Evolutionary conservation across 2,113 vertebrate genomes (phyloP).

Genomic region (Macroglossus sobrinus): DNA sequence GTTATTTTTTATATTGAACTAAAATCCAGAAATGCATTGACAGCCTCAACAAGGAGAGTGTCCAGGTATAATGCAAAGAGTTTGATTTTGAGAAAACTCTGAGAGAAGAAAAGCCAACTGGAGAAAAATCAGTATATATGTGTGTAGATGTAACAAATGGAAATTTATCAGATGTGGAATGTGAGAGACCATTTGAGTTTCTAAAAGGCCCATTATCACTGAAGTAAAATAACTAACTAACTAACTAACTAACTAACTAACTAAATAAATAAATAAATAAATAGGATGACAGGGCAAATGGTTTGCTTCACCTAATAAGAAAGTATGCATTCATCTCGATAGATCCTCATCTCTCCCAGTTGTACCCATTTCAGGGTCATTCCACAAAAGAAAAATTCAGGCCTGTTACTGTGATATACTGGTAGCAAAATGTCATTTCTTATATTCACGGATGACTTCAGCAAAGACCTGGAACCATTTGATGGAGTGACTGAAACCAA

Average conservation of each 20-base stretch:
- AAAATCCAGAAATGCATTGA: background rate
- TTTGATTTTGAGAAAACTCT: constrained; percentile 35
- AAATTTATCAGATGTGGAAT: constrained; percentile 51
- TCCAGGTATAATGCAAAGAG: background rate
- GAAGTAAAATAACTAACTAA: constrained; percentile 30
- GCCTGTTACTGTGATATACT: background rate
- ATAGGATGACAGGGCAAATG: constrained; percentile 44
- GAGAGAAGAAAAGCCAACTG: background rate
- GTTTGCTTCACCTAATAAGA: constrained; percentile 51
- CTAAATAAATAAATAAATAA: background rate
- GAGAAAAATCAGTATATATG: constrained; percentile 7
- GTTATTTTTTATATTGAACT: constrained; percentile 1
- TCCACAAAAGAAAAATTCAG: constrained; percentile 9
- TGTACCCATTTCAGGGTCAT: constrained; percentile 54
- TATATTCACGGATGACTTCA: constrained; percentile 51
- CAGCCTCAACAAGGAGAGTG: background rate
- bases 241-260: no score
- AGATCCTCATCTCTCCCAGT: background rate
- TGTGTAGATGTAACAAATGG: constrained; percentile 33
- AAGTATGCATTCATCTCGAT: constrained; percentile 19
- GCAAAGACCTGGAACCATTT: constrained; percentile 45
- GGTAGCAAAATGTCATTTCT: constrained; percentile 27
- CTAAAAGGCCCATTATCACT: constrained; percentile 42
- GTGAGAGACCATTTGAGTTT: constrained; percentile 8
- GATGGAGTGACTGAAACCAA: constrained; percentile 9